phyloP scores from a whole-genome alignment of 2,797 vertebrate genomes.

The Zenarchopterus dispar region DNA sequence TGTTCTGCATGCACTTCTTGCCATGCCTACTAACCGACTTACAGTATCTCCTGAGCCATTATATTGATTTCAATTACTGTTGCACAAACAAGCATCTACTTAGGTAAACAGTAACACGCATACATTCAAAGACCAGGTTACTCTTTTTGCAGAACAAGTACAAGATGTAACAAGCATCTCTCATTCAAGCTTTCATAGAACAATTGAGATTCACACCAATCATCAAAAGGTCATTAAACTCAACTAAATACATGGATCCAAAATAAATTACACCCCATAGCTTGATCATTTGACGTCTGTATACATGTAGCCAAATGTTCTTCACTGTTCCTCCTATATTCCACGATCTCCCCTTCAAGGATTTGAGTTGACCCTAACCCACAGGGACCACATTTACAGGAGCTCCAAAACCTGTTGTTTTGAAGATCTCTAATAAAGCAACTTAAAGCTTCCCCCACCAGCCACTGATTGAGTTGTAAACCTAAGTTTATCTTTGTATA shows the following conservation, averaged over 20 bases:
- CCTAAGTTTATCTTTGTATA: slow-evolving; percentile 28
- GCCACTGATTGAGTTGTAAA: slow-evolving; percentile 37
- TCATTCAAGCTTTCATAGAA: slow-evolving; percentile 42
- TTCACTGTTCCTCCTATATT: slow-evolving; percentile 1
- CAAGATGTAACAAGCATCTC: slow-evolving; percentile 26
- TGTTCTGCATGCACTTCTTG: slow-evolving; percentile 35
- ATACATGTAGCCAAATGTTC: background rate
- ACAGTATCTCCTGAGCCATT: slow-evolving; percentile 25
- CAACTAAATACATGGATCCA: slow-evolving; percentile 33
- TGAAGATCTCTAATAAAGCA: slow-evolving; percentile 34
- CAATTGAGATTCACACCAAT: slow-evolving; percentile 36
- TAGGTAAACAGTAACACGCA: slow-evolving; percentile 14
- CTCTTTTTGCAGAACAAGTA: slow-evolving; percentile 17
- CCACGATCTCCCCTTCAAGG: background rate
- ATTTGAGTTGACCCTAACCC: slow-evolving; percentile 6
- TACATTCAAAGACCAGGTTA: slow-evolving; percentile 31
- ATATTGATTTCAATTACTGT: slow-evolving; percentile 37
- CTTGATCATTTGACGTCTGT: slow-evolving; percentile 29
- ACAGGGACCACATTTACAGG: slow-evolving; percentile 14
- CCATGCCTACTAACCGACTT: slow-evolving; percentile 36
- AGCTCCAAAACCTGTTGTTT: slow-evolving; percentile 43
- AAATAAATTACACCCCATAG: slow-evolving; percentile 29
- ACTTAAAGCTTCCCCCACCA: slow-evolving; percentile 31
- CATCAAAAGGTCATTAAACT: slow-evolving; percentile 56
- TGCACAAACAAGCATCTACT: slow-evolving; percentile 32